Evolutionary conservation across 2,113 vertebrate genomes (phyloP).

Genomic region (Bombycilla garrulus): DNA sequence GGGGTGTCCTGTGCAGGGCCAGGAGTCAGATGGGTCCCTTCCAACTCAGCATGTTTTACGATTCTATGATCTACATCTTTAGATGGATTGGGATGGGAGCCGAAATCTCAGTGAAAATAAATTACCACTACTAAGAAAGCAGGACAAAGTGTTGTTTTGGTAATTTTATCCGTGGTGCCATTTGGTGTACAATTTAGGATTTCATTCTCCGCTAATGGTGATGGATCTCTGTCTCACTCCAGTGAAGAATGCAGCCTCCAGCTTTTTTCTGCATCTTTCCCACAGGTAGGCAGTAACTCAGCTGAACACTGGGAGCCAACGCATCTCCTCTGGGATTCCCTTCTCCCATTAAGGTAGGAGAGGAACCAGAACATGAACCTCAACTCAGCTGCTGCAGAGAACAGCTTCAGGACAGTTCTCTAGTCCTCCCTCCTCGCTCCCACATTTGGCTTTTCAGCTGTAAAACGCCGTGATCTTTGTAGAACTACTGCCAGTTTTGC

Average conservation of each 20-base stretch:
- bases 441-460: neutral
- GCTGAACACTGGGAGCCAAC: neutral
- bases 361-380: neutral
- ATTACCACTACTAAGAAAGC: neutral
- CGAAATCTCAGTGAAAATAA: neutral
- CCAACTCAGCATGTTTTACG: neutral
- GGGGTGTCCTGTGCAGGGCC: neutral
- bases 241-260: conserved; percentile 27
- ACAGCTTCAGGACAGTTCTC: neutral
- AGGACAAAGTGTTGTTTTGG: neutral
- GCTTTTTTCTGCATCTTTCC: neutral
- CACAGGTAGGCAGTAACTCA: neutral
- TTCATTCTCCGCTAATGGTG: neutral
- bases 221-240: conserved; percentile 1
- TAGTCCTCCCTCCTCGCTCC: neutral
- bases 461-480: neutral
- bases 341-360: neutral
- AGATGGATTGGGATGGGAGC: neutral
- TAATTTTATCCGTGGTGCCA: neutral
- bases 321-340: neutral
- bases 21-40: neutral
- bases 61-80: neutral
- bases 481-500: conserved; percentile 27
- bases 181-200: neutral
- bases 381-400: neutral